Percentiles rank a stretch among this genome's conserved stretches.
Conservation (phyloP, 2,113 vertebrate species). For the Chaenocephalus aceratus region DNA sequence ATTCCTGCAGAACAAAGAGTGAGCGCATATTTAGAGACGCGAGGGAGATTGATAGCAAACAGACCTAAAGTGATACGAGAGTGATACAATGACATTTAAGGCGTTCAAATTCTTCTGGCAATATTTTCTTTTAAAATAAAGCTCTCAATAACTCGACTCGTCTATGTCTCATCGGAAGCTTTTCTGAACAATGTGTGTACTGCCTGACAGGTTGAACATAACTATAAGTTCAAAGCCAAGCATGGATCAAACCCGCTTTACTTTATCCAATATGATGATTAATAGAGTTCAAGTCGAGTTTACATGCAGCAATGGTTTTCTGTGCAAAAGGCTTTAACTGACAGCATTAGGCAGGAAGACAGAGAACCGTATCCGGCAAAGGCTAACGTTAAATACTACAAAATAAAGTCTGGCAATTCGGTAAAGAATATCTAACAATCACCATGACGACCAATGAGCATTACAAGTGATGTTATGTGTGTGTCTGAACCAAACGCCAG, state of each 20-base stretch:
- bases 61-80: background rate
- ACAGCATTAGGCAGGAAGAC: background rate
- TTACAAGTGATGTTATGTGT: no score
- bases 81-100: background rate
- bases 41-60: conserved; percentile 23
- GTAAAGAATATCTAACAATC: background rate
- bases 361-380: background rate
- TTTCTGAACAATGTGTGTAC: background rate
- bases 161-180: background rate
- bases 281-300: background rate
- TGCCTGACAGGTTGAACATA: background rate
- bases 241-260: background rate
- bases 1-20: conserved; percentile 61
- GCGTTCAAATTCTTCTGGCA: background rate
- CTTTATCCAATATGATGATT: background rate
- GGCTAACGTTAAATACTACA: background rate
- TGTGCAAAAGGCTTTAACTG: no score
- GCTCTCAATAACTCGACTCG: background rate
- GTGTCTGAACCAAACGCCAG: no score
- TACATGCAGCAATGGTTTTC: background rate
- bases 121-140: background rate
- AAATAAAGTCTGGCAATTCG: background rate
- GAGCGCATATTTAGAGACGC: conserved; percentile 6
- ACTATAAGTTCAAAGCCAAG: background rate
- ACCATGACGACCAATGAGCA: background rate